Conservation (phyloP, 1,140 invertebrate species). For the Eubasilissa regina region DNA sequence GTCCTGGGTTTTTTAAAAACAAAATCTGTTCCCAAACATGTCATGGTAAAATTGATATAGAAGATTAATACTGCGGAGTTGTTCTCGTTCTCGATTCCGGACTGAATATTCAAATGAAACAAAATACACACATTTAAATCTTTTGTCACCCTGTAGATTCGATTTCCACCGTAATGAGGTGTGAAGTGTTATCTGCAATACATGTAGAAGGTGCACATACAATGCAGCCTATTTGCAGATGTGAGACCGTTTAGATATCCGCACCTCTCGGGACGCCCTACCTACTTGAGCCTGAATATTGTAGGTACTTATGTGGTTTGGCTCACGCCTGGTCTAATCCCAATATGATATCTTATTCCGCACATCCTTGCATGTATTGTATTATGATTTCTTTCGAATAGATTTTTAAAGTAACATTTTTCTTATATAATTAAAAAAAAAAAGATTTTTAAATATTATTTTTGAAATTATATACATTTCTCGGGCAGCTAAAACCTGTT, state of each 20-base stretch:
- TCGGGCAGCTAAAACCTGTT: too few relatives aligned
- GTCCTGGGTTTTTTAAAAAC: too few relatives aligned
- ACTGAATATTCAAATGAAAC: neutral
- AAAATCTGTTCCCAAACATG: too few relatives aligned
- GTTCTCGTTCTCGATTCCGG: too few relatives aligned
- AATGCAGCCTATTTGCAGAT: slow-evolving; percentile 36
- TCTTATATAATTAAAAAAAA: too few relatives aligned
- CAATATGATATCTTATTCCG: slow-evolving; percentile 6
- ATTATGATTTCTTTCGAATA: too few relatives aligned
- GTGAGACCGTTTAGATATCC: slow-evolving; percentile 25
- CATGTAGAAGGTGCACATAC: neutral
- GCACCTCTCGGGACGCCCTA: neutral
- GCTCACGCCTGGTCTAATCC: slow-evolving; percentile 8
- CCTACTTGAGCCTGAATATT: neutral
- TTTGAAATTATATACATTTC: too few relatives aligned
- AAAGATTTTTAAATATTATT: too few relatives aligned
- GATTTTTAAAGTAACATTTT: too few relatives aligned
- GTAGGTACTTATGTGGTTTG: neutral
- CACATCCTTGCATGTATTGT: neutral
- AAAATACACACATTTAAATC: neutral
- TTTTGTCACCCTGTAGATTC: slow-evolving; percentile 8
- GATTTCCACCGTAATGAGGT: slow-evolving; percentile 46
- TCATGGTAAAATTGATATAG: too few relatives aligned
- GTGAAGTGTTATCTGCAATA: slow-evolving; percentile 30
- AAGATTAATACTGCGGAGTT: too few relatives aligned